Evolutionary conservation across 2,797 vertebrate genomes (phyloP), one percentile per base, ranked within the genome.

Genomic region (Basileuterus tristriatus): DNA sequence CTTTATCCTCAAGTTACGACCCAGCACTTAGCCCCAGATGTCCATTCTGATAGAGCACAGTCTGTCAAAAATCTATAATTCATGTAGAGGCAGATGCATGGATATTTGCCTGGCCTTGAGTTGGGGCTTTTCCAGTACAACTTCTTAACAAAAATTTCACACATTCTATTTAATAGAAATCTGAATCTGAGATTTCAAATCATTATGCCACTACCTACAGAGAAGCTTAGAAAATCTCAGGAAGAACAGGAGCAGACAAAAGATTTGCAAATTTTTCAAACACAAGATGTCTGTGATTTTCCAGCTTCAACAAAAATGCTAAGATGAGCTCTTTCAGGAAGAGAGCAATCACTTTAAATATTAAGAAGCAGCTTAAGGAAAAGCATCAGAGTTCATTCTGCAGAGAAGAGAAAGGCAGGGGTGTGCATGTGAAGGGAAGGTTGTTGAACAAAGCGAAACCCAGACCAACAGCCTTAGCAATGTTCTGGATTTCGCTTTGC

Each of bases 21-120:
- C 64, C 53, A 85, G 65, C 72, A 84, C 91, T 77, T 83, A 89
- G 50, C 23, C 44, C 80, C 94, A 96, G 74, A 91, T 86, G 80
- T 88, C 94, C 49, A 70, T 63, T 88, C 72, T 86, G 74, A 84
- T 39, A 65, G 63, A 82, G 65, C 32, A 50, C 36, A 94, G 63
- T 72, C 87, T 94, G 85, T 93, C 83, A 83, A 56, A 92, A 88
- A 92, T 94, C 75, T 72, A 53, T 96, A 94, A 79, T 93, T 94
- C 86, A 94, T 79, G 82, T 50, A 4, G 2, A n/a, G 26, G 27
- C 69, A 76, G 64, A 92, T 36, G 29, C 46, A 50, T 8, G 15
- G 62, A 75, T 75, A 80, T 47, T 83, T 47, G 44, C 26, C 36
- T 36, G 32, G 34, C 27, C 65, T 50, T 13, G 0, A 53, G n/a